phyloP scores from a whole-genome alignment of 2,113 vertebrate species.

The Galbula dea region DNA sequence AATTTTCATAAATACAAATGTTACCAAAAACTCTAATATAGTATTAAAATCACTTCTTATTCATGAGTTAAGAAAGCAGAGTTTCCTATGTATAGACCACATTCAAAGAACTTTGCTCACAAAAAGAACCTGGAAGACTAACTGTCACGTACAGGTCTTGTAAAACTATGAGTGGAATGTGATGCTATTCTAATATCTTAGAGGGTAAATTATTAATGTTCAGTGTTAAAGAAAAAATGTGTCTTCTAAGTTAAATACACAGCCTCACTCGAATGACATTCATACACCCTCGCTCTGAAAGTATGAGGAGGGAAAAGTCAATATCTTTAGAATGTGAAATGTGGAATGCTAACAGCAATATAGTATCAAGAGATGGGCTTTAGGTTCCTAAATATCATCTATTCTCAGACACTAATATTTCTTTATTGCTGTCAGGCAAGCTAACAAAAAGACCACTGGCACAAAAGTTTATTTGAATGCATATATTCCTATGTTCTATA shows the following conservation, averaged over 20 bases:
- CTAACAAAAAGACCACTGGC: neutral
- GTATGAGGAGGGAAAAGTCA: conserved; percentile 54
- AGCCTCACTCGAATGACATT: conserved; percentile 20
- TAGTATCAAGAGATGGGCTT: neutral
- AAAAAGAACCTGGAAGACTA: neutral
- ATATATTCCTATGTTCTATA: neutral
- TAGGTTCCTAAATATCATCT: neutral
- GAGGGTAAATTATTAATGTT: conserved; percentile 68
- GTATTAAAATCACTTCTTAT: neutral
- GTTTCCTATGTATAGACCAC: neutral
- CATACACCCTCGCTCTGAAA: conserved; percentile 35
- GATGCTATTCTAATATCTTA: conserved; percentile 53
- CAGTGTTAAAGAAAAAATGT: conserved; percentile 21
- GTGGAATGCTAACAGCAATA: conserved; percentile 31
- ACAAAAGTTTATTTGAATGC: neutral
- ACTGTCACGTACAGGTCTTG: conserved; percentile 9
- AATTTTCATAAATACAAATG: conserved; percentile 46
- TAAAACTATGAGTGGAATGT: conserved; percentile 46
- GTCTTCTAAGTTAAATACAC: conserved; percentile 63
- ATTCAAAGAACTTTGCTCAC: conserved; percentile 24
- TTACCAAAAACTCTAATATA: neutral
- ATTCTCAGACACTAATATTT: neutral
- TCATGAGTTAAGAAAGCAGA: conserved; percentile 3
- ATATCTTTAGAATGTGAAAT: conserved; percentile 54
- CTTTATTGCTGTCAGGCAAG: neutral